These are phyloP conservation scores for Vanessa cardui DNA, from an alignment of 2,888 invertebrate genomes.

Conservation along the genomic window DNA sequence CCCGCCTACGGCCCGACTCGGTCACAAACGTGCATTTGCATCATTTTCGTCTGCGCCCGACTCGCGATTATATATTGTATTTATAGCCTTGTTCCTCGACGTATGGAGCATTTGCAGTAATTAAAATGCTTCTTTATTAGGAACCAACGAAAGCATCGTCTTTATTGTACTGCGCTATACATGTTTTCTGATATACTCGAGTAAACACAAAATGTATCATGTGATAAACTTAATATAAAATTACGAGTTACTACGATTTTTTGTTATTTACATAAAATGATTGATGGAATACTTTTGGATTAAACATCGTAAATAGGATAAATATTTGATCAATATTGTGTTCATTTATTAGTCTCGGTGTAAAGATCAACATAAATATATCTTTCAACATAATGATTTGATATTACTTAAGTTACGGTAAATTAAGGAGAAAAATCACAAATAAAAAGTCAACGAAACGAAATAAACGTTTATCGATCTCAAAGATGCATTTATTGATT, in stretches of 20 bases:
- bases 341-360: no score
- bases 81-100: slow-evolving; percentile 16
- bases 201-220: no score
- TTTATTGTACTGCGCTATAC: background rate
- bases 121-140: slow-evolving; percentile 4
- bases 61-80: slow-evolving; percentile 20
- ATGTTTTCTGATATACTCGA: background rate
- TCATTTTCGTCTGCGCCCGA: slow-evolving; percentile 22
- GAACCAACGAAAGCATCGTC: background rate
- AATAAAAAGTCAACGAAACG: background rate
- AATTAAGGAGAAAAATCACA: background rate
- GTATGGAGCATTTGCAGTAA: slow-evolving; percentile 1
- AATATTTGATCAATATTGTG: background rate
- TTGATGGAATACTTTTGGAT: background rate
- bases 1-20: slow-evolving; percentile 32
- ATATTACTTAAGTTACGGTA: background rate
- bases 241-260: background rate
- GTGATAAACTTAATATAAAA: no score
- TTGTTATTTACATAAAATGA: background rate
- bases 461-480: background rate
- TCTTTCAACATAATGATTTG: background rate
- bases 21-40: slow-evolving; percentile 35
- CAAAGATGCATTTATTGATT: background rate
- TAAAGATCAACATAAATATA: no score
- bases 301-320: background rate